phyloP scores from a whole-genome alignment of 2,113 vertebrate genomes.

The Actinemys pallida region DNA sequence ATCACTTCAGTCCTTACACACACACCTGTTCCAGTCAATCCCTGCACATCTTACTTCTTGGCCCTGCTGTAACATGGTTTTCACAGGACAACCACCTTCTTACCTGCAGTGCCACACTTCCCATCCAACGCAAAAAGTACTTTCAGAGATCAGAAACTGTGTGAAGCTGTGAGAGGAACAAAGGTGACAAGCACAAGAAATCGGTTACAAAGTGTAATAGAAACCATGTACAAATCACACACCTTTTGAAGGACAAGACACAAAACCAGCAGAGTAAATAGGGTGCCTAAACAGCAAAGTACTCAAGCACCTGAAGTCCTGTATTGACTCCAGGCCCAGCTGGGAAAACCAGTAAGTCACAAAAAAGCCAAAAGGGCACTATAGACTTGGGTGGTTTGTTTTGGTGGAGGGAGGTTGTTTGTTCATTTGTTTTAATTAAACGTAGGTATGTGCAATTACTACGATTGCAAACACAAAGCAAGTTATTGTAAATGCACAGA shows the following conservation, averaged over 20 bases:
- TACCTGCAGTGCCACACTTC: neutral
- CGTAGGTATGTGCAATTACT: neutral
- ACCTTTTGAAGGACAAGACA: neutral
- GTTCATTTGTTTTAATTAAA: neutral
- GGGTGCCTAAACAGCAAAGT: neutral
- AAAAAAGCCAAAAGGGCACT: neutral
- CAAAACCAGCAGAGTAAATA: neutral
- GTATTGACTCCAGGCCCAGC: neutral
- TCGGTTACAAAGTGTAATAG: neutral
- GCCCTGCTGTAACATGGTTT: neutral
- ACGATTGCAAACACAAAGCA: neutral
- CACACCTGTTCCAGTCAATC: neutral
- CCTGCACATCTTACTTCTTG: neutral
- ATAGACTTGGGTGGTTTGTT: no score
- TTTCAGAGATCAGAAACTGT: constrained; percentile 21
- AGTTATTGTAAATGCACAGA: neutral
- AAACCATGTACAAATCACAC: constrained; percentile 6
- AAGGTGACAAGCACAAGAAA: constrained; percentile 16
- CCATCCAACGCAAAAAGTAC: neutral
- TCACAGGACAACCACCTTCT: neutral
- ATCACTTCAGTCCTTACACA: neutral
- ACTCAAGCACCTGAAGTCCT: neutral
- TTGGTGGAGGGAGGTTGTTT: no score
- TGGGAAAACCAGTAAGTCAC: constrained; percentile 6
- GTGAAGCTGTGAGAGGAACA: constrained; percentile 1